Base-by-base conservation (phyloP, 1,140 invertebrate genomes). In the Liolophura sinensis region DNA sequence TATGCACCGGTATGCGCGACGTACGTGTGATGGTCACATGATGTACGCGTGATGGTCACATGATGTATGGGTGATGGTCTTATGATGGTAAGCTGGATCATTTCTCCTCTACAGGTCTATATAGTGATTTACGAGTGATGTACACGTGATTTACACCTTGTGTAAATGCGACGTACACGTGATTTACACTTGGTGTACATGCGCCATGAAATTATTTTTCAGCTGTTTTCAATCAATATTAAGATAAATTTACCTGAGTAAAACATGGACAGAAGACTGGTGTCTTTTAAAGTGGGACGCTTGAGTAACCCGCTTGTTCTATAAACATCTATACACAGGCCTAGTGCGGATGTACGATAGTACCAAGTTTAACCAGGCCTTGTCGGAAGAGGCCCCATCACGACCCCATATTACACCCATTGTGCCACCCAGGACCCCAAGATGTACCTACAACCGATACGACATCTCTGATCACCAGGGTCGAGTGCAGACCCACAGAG, bases 261-360 rank as follows among this genome's bases (percentile, higher is more conserved):
- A 24, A 16, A 15, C 15, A 14, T 24, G n/a, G 16, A n/a, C 46
- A 24, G 47, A 20, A 22, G 22, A 27, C 22, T 22, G 22, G 0
- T 50, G 7, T 46, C 27, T 12, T 6, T 49, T 16, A 47, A 16
- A 40, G n/a, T 31, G 16, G 14, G 6, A 1, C 7, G 18, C n/a
- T 48, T n/a, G 31, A 20, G n/a, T 27, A 49, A 16, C 40, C 18
- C n/a, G 40, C 51, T 7, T 60, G 49, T 25, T 50, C 9, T 48
- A 18, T 6, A 24, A 52, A 20, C 15, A 46, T 40, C 25, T 27
- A 24, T 46, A 54, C 56, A 22, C 56, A 73, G 72, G 72, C 54
- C 60, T 73, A 47, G 70, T 73, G 18, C 67, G 72, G 61, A 63
- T 73, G 24, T 73, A 73, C 63, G 72, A 73, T 63, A 50, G 65